Evolutionary conservation across 2,888 invertebrate species (phyloP), one percentile per base, ranked within the genome.

Genomic region (Ophraella communa): DNA sequence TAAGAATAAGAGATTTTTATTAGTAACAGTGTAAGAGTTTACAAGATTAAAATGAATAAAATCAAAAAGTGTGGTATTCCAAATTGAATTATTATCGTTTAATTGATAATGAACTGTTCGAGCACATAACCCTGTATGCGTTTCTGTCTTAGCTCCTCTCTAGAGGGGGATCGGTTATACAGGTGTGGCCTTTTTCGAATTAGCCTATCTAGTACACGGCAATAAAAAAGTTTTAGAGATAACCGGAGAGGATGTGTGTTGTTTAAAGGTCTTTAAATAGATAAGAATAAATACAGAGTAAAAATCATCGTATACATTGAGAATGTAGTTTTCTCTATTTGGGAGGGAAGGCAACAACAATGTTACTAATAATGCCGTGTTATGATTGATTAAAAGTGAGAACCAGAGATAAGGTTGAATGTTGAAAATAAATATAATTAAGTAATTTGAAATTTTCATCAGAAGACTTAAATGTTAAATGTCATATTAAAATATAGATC

Each of bases 181-280:
- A 64, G 64, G 64, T 64, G 64, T 64, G 64, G 64, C 58, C 64
- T 59, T 44, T 27, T 54, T 30, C n/a, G 42, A 59, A 59, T 64
- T 64, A 64, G 53, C 64, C 58, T 64, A 64, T 64, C 64, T 57
- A 44, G 30, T 51, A 64, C 64, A 64, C 17, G 64, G 53, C 59
- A 59, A 64, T 64, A 64, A 64, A 59, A 64, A 59, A 59, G 60
- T 64, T 59, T 45, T 58, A 47, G 52, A 64, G 59, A 64, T 64
- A 59, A 64, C 24, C 39, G 59, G 39, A 49, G 64, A 59, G 56
- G 59, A 54, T 47, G 58, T 58, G 59, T 59, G 49, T 62, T 59
- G 64, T 53, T 47, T 39, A 30, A 47, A 59, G 49, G 17, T 53
- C 23, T 57, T 54, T 53, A 1, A 17, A 30, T 4, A 54, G 59